phyloP scores from a whole-genome alignment of 1,140 invertebrate genomes.

The Lordiphosa clarofinis region DNA sequence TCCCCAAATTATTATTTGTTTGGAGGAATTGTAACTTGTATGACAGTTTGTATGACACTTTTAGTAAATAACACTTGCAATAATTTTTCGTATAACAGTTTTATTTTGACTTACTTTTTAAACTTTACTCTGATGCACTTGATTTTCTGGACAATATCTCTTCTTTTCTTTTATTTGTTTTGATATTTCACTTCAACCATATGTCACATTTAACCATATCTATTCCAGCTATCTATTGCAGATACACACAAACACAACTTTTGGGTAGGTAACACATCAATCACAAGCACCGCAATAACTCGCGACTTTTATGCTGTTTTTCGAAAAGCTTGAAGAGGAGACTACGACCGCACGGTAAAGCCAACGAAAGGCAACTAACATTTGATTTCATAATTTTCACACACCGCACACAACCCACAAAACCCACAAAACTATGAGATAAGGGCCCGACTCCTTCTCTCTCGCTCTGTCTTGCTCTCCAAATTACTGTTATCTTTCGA shows the following conservation, averaged over 20 bases:
- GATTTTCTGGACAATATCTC: background rate
- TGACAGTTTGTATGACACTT: slow-evolving; percentile 17
- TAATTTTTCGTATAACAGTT: too few relatives aligned
- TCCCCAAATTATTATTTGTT: too few relatives aligned
- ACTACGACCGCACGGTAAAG: slow-evolving; percentile 55
- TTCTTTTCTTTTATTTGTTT: too few relatives aligned
- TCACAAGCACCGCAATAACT: slow-evolving; percentile 17
- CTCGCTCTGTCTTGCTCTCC: background rate
- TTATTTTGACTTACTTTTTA: too few relatives aligned
- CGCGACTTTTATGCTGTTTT: slow-evolving; percentile 14
- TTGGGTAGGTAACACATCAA: slow-evolving; percentile 5
- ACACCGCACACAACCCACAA: slow-evolving; percentile 6
- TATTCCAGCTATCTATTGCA: slow-evolving; percentile 17
- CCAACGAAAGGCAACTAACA: slow-evolving; percentile 55
- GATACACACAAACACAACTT: slow-evolving; percentile 14
- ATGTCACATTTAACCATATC: slow-evolving; percentile 19
- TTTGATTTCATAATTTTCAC: slow-evolving; percentile 62
- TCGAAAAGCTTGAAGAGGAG: slow-evolving; percentile 9
- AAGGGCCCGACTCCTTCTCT: background rate
- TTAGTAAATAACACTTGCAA: too few relatives aligned
- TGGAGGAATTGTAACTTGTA: background rate
- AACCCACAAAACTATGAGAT: background rate
- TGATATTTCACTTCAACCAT: slow-evolving; percentile 25
- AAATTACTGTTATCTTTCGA: slow-evolving; percentile 46
- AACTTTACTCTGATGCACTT: too few relatives aligned